phyloP scores from a whole-genome alignment of 2,888 invertebrate species.

The Polydesmus complanatus region DNA sequence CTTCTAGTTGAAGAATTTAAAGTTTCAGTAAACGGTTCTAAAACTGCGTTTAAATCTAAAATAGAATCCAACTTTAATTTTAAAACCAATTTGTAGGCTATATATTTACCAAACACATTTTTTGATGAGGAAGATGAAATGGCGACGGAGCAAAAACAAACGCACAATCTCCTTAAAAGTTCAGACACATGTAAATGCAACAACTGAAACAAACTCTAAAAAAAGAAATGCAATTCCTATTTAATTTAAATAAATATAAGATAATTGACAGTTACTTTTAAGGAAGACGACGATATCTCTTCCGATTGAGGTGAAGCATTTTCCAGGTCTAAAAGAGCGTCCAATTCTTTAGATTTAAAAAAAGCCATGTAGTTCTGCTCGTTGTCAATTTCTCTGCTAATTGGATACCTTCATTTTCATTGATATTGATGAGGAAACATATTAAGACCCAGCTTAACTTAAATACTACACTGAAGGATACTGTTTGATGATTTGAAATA shows the following conservation, averaged over 20 bases:
- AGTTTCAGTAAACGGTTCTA: background rate
- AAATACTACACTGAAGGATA: too few species aligned
- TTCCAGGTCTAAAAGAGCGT: too few species aligned
- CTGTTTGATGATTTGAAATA: background rate
- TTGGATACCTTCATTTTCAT: background rate
- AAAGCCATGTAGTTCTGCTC: background rate
- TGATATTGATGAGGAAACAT: too few species aligned
- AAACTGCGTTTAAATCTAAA: background rate
- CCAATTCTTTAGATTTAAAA: background rate
- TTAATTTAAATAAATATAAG: too few species aligned
- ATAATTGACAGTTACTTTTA: too few species aligned
- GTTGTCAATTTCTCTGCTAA: background rate
- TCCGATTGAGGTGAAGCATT: too few species aligned
- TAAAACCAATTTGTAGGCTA: background rate
- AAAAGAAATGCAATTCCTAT: too few species aligned
- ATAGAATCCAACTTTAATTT: background rate
- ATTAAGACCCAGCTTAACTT: too few species aligned
- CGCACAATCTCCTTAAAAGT: background rate
- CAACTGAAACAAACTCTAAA: background rate
- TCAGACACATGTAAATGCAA: background rate
- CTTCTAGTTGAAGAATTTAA: too few species aligned
- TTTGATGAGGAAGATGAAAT: background rate
- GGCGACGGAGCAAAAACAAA: too few species aligned
- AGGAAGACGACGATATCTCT: too few species aligned
- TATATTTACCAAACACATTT: too few species aligned